Percentiles rank a stretch among this genome's conserved stretches.
phyloP scores from a whole-genome alignment of 2,797 vertebrate genomes.

The Chanos chanos region DNA sequence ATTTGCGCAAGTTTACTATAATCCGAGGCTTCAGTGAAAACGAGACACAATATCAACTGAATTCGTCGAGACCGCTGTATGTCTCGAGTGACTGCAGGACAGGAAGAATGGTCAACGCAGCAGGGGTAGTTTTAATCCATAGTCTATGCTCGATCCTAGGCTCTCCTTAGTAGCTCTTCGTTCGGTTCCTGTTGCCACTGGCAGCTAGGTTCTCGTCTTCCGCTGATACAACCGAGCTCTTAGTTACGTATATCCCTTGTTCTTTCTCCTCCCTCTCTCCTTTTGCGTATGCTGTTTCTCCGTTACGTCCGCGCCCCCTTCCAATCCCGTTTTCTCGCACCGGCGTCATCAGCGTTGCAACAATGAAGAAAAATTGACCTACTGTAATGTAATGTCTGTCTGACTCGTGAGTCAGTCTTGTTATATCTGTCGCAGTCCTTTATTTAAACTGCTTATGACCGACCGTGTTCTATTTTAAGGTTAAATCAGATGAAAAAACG shows the following conservation, averaged over 20 bases:
- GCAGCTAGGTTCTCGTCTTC: constrained; percentile 62
- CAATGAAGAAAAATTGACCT: constrained; percentile 49
- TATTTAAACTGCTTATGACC: constrained; percentile 6
- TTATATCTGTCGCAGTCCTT: constrained; percentile 16
- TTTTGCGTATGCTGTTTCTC: constrained; percentile 67
- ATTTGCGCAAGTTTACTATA: constrained; percentile 11
- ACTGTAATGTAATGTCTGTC: constrained; percentile 39
- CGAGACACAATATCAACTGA: not conserved
- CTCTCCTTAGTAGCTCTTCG: constrained; percentile 39
- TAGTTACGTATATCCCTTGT: constrained; percentile 54
- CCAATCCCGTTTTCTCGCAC: constrained; percentile 50
- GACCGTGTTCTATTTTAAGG: constrained; percentile 33
- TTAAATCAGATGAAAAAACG: too few relatives aligned
- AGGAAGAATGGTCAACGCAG: not conserved
- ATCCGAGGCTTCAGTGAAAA: not conserved
- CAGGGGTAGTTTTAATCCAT: constrained; percentile 36
- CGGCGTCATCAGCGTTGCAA: constrained; percentile 65
- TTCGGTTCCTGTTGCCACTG: constrained; percentile 41
- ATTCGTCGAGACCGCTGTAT: constrained; percentile 7
- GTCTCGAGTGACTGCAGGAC: not conserved
- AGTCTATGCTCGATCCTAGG: constrained; percentile 27
- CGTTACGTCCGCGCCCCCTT: constrained; percentile 66
- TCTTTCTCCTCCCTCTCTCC: constrained; percentile 62
- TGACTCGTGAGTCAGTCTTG: constrained; percentile 40
- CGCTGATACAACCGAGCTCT: constrained; percentile 60